phyloP scores from a whole-genome alignment of 2,113 vertebrate species.

The Rhegmatorhina hoffmannsi region DNA sequence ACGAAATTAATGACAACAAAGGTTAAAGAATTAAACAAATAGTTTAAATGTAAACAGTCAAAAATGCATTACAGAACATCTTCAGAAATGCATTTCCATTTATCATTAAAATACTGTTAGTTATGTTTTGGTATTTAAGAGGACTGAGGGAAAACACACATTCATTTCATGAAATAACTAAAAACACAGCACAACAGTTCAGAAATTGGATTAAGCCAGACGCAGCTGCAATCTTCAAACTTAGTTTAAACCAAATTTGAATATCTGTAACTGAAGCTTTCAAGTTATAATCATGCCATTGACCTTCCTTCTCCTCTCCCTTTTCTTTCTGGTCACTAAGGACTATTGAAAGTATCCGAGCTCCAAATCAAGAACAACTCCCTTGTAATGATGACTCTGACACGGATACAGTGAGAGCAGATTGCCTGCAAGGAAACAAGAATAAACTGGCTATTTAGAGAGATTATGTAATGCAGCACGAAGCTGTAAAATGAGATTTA shows the following conservation, averaged over 20 bases:
- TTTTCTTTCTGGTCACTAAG: conserved; percentile 17
- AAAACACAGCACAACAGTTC: conserved; percentile 23
- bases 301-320: not conserved
- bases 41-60: not conserved
- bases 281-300: not conserved
- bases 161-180: conserved; percentile 7
- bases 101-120: conserved; percentile 14
- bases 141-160: not conserved
- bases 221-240: conserved; percentile 13
- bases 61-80: conserved; percentile 2
- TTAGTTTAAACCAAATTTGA: conserved; percentile 25
- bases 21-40: not conserved
- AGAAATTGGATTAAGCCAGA: conserved; percentile 21
- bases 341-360: conserved; percentile 29
- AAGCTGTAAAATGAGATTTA: conserved; percentile 41
- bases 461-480: conserved; percentile 14
- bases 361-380: conserved; percentile 42
- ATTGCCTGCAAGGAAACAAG: conserved; percentile 59
- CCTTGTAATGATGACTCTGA: conserved; percentile 1
- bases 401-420: conserved; percentile 39
- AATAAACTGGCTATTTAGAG: conserved; percentile 67
- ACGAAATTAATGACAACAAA: not conserved
- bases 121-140: not conserved
- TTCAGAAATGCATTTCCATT: not conserved
- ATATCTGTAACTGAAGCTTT: conserved; percentile 24